These are phyloP conservation scores for Diplogasteroides magnus DNA, from an alignment of 1,140 invertebrate genomes.

Conservation along the genomic window DNA sequence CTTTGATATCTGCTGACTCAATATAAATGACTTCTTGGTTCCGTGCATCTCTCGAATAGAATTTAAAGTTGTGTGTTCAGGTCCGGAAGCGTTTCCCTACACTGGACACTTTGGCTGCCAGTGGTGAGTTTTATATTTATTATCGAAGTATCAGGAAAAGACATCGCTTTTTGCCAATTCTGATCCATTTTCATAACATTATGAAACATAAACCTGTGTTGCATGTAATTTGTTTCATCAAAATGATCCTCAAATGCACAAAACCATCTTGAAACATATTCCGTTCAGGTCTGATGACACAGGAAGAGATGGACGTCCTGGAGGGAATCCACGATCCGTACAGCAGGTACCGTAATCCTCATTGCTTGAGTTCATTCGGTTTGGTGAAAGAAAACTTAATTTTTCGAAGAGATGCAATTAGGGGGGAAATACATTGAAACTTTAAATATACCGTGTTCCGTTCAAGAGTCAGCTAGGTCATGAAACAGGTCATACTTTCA, in stretches of 20 bases:
- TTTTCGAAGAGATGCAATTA: background rate
- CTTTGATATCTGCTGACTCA: too few relatives aligned
- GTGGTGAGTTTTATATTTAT: slow-evolving; percentile 19
- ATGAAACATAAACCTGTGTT: background rate
- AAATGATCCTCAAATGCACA: background rate
- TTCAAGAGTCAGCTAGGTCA: too few relatives aligned
- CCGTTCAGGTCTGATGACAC: slow-evolving; percentile 21
- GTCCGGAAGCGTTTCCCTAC: slow-evolving; percentile 19
- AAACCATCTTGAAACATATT: too few relatives aligned
- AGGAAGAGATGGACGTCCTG: slow-evolving; percentile 26
- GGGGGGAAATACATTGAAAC: too few relatives aligned
- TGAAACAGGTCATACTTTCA: too few relatives aligned
- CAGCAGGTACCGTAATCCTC: too few relatives aligned
- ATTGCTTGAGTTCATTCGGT: too few relatives aligned
- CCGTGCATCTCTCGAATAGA: too few relatives aligned
- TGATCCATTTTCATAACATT: background rate
- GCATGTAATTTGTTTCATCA: background rate
- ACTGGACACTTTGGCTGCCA: slow-evolving; percentile 20
- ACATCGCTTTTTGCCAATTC: background rate
- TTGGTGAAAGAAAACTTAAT: background rate
- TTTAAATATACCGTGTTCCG: too few relatives aligned
- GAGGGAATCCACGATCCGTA: slow-evolving; percentile 23
- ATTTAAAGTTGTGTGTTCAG: too few relatives aligned
- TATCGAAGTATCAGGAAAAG: background rate
- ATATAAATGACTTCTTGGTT: too few relatives aligned